Evolutionary conservation across 2,113 vertebrate species (phyloP), one percentile per base, ranked within the genome.

Genomic region (Galemys pyrenaicus): DNA sequence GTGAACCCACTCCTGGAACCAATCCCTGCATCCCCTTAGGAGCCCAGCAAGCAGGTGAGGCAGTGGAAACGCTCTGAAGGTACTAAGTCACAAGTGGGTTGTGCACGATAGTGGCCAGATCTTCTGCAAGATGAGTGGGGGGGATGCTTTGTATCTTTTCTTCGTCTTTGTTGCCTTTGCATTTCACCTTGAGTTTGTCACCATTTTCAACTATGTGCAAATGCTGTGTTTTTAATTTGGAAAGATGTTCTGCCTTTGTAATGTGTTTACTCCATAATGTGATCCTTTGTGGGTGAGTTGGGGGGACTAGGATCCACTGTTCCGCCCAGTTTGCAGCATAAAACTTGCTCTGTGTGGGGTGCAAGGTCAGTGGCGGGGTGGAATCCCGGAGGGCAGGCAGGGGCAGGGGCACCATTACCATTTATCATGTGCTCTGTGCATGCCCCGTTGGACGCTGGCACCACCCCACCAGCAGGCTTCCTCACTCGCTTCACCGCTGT

Each of bases 11-110:
- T 12, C 64, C 96, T 2, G 97, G 94, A 30, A 37, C 91, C 6
- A 98, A 95, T 75, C 71, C 96, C 4, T 65, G 88, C 0, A 2
- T 96, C 89, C 84, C 97, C 4, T 64, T 93, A 56, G 98, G 98
- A 58, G 77, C 92, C 1, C 98, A 95, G 41, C 97, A 96, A 62
- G 92, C 98, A 98, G 99, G 99, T 99, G 98, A 94, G 91, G 12
- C 0, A 2, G 8, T 1, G 0, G 35, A 24, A 6, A 24, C 60
- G 56, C 0, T 0, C 49, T n/a, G 0, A 4, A 24, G 20, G 37
- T 30, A 71, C n/a, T 28, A 0, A 1, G 1, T 8, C 46, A 3
- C 64, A 1, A 0, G 32, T 19, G 51, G 51, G 51, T 5, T 1
- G 0, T n/a, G n/a, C n/a, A n/a, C 0, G 12, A 26, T 13, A 0